These are phyloP conservation scores for Latrodectus elegans DNA, from an alignment of 2,888 invertebrate genomes.

Conservation along the genomic window DNA sequence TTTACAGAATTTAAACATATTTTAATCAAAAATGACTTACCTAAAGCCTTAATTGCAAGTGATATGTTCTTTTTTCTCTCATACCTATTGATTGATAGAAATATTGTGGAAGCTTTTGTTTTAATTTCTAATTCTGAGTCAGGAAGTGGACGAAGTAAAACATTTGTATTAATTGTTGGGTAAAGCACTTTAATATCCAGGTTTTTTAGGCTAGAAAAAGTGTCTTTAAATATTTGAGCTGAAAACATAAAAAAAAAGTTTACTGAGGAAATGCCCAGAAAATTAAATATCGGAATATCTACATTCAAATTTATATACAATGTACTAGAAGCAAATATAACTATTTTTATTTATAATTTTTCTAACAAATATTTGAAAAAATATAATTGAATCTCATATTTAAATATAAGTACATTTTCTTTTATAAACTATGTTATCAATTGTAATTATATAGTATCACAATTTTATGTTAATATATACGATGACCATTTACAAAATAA, in stretches of 20 bases:
- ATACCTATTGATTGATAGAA: slow-evolving; percentile 96
- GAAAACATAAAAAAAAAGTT: slow-evolving; percentile 10
- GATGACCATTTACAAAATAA: too few relatives aligned
- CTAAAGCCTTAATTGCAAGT: slow-evolving; percentile 88
- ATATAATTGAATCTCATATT: too few relatives aligned
- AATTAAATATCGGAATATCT: too few relatives aligned
- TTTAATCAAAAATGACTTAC: slow-evolving; percentile 73
- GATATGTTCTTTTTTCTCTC: slow-evolving; percentile 97
- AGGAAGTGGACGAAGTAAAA: slow-evolving; percentile 80
- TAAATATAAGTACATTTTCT: too few relatives aligned
- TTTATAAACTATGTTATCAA: too few relatives aligned
- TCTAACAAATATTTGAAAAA: too few relatives aligned
- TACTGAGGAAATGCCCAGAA: not conserved
- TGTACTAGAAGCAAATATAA: too few relatives aligned
- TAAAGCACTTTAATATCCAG: slow-evolving; percentile 89
- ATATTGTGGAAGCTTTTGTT: slow-evolving; percentile 77
- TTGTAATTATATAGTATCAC: too few relatives aligned
- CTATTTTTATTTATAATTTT: too few relatives aligned
- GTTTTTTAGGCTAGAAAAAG: slow-evolving; percentile 83
- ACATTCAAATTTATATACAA: too few relatives aligned
- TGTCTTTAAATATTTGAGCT: slow-evolving; percentile 87
- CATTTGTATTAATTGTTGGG: slow-evolving; percentile 91
- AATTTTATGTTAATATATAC: too few relatives aligned
- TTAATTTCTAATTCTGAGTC: slow-evolving; percentile 39
- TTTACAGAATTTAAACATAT: too few relatives aligned